Evolutionary conservation across 2,888 invertebrate species (phyloP).

Genomic region (Toxonevra muliebris): DNA sequence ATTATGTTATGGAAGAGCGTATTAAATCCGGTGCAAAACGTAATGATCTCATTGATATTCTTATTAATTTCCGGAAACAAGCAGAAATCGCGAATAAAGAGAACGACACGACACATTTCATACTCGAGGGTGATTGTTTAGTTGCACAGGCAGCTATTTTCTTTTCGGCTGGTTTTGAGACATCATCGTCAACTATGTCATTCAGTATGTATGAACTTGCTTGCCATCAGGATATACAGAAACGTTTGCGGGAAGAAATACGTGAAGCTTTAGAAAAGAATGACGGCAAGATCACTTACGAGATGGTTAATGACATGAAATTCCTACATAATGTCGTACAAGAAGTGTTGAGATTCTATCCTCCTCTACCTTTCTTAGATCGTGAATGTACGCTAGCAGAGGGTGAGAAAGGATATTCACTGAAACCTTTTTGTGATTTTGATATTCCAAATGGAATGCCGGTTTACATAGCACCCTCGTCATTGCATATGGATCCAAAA

Average conservation of each 20-base stretch:
- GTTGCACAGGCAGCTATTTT: constrained; percentile 59
- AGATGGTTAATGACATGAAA: constrained; percentile 37
- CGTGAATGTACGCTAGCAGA: constrained; percentile 45
- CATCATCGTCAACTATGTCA: constrained; percentile 62
- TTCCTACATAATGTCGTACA: constrained; percentile 45
- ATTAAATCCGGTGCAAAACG: constrained; percentile 53
- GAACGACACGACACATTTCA: constrained; percentile 33
- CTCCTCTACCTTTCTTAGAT: constrained; percentile 51
- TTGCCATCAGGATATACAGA: constrained; percentile 59
- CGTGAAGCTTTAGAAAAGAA: constrained; percentile 37
- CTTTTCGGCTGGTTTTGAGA: constrained; percentile 60
- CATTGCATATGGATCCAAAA: constrained; percentile 50
- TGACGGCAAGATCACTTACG: constrained; percentile 41
- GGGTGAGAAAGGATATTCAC: constrained; percentile 41
- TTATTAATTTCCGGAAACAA: constrained; percentile 49
- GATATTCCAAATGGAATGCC: constrained; percentile 49
- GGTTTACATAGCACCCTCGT: constrained; percentile 47
- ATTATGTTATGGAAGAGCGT: constrained; percentile 58
- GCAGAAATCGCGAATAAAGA: constrained; percentile 24
- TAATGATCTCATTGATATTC: constrained; percentile 64
- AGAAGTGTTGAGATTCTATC: constrained; percentile 52
- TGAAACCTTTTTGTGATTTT: constrained; percentile 46
- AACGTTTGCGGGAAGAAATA: constrained; percentile 63
- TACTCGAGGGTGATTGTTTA: constrained; percentile 45
- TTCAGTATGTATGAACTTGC: constrained; percentile 62